Percentiles rank a stretch among this genome's conserved stretches.
Conservation (phyloP, 1,140 invertebrate species). For the Drosophila repletoides region DNA sequence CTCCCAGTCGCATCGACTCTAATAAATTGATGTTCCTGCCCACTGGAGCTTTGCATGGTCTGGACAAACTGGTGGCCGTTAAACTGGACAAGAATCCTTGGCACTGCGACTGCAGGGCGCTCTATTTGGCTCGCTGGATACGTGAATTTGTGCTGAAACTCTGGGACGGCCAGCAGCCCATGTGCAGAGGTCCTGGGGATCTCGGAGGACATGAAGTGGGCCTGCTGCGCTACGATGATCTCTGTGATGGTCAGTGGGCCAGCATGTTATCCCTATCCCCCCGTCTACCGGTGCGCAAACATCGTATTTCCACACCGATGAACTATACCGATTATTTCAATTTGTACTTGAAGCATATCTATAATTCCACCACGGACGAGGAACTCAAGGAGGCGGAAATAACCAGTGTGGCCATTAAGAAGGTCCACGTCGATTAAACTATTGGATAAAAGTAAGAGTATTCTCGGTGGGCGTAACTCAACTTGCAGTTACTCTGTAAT, state of each 20-base stretch:
- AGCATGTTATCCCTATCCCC: slow-evolving; percentile 90
- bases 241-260: slow-evolving; percentile 92
- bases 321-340: slow-evolving; percentile 81
- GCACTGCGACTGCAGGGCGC: slow-evolving; percentile 92
- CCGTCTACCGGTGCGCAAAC: slow-evolving; percentile 84
- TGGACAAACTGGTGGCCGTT: slow-evolving; percentile 87
- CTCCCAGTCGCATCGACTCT: slow-evolving; percentile 88
- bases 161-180: slow-evolving; percentile 87
- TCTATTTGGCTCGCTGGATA: slow-evolving; percentile 88
- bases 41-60: slow-evolving; percentile 86
- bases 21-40: slow-evolving; percentile 90
- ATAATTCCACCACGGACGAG: slow-evolving; percentile 68
- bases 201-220: slow-evolving; percentile 81
- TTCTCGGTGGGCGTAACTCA: no score
- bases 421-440: slow-evolving; percentile 59
- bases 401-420: slow-evolving; percentile 70
- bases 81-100: slow-evolving; percentile 92
- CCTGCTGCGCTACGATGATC: slow-evolving; percentile 88
- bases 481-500: no score
- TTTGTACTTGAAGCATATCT: slow-evolving; percentile 78
- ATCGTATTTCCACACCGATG: slow-evolving; percentile 75
- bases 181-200: slow-evolving; percentile 89
- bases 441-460: no score
- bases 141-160: slow-evolving; percentile 87
- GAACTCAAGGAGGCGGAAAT: slow-evolving; percentile 67